Percentiles rank a stretch among this genome's conserved stretches.
Conservation (phyloP, 1,140 invertebrate genomes). For the Coelopa frigida region DNA sequence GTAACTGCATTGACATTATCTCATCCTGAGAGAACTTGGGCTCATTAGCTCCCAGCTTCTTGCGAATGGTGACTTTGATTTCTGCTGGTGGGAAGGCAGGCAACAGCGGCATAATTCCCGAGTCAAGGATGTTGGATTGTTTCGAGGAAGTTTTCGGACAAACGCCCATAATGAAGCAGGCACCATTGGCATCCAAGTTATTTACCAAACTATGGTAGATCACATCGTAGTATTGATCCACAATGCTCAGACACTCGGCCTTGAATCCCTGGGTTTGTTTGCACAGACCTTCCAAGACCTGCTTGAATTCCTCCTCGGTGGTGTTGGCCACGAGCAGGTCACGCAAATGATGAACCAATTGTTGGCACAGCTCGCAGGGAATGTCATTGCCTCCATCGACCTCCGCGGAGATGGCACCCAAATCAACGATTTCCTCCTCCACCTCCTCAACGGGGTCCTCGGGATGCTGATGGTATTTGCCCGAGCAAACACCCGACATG, state of each 20-base stretch:
- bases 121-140: too few species aligned
- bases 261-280: conserved; percentile 66
- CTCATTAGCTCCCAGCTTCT: conserved; percentile 35
- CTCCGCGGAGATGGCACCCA: conserved; percentile 16
- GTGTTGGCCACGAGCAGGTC: conserved; percentile 79
- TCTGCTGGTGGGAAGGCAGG: conserved; percentile 30
- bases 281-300: conserved; percentile 69
- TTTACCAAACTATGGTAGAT: conserved; percentile 66
- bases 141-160: too few species aligned
- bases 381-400: conserved; percentile 55
- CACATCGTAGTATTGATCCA: conserved; percentile 66
- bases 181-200: conserved; percentile 57
- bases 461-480: conserved; percentile 57
- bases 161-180: conserved; percentile 65
- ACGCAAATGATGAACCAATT: conserved; percentile 68
- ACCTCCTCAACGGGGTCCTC: conserved; percentile 40
- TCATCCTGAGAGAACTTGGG: conserved; percentile 32
- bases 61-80: conserved; percentile 35
- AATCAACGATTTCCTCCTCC: conserved; percentile 50
- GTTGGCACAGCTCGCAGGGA: conserved; percentile 77
- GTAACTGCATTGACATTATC: conserved; percentile 49
- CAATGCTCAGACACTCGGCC: conserved; percentile 59
- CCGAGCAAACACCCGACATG: conserved; percentile 62
- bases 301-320: conserved; percentile 71
- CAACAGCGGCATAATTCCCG: conserved; percentile 37